These are phyloP conservation scores for Neodiprion virginianus DNA, from an alignment of 1,140 invertebrate genomes.

Conservation along the genomic window DNA sequence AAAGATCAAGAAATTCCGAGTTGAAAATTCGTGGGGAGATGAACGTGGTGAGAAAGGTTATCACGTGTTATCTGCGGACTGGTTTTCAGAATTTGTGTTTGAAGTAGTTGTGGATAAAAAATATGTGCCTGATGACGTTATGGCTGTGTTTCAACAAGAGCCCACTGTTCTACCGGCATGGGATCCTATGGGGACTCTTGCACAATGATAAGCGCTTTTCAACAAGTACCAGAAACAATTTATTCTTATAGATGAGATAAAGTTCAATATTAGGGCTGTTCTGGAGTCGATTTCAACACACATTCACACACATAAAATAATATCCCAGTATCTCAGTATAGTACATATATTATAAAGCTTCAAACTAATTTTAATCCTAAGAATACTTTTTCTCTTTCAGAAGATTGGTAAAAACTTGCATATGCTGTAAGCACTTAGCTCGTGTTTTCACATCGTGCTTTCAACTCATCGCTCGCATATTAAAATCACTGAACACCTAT, in stretches of 20 bases:
- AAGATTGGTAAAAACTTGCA: too few species aligned
- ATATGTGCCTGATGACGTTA: conserved; percentile 75
- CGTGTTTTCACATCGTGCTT: too few species aligned
- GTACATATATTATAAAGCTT: too few species aligned
- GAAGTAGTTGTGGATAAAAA: conserved; percentile 90
- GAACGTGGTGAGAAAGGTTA: conserved; percentile 90
- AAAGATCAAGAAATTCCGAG: conserved; percentile 76
- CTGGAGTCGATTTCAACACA: not conserved
- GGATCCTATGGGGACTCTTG: conserved; percentile 92
- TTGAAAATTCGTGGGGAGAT: conserved; percentile 93
- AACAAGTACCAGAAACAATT: not conserved
- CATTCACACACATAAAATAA: not conserved
- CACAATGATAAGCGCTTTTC: conserved; percentile 56
- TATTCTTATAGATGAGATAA: not conserved
- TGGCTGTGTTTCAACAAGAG: conserved; percentile 78
- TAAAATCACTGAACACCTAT: too few species aligned
- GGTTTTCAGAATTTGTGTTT: conserved; percentile 91
- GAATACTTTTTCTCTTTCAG: too few species aligned
- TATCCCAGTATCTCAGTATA: too few species aligned
- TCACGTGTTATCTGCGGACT: conserved; percentile 79
- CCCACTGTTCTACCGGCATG: conserved; percentile 85
- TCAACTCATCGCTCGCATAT: too few species aligned
- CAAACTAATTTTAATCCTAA: too few species aligned
- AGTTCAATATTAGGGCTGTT: not conserved
- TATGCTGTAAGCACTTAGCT: too few species aligned